Base-by-base conservation (phyloP, 2,113 vertebrate genomes). In the Puntigrus tetrazona region DNA sequence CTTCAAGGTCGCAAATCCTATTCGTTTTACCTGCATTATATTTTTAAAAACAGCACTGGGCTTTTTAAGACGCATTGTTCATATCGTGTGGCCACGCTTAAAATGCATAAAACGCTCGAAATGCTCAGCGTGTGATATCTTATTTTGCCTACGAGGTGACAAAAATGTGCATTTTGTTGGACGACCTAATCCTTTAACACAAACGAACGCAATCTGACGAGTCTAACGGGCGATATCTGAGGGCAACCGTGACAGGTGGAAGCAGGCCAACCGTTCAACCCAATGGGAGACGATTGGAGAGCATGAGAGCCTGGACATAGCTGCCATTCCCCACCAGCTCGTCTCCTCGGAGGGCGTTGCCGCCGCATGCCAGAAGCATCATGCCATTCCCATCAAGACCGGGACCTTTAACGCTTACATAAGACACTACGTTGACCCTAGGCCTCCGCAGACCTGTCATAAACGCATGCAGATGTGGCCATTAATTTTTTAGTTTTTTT, bases 271-370 rank as follows among this genome's bases (percentile, higher is more conserved):
- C 38, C 0, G 25, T 43, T 69, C 18, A 38, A 38, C 65, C 65
- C 5, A 38, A 22, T 20, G 65, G 38, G n/a, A 69, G 34, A 63
- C 31, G 5, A 31, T 7, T 18, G 29, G 27, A 20, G 41, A 67
- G 70, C 16, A 27, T 67, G 9, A 14, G 31, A 25, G 85, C 78
- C 61, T 36, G 80, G 81, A 70, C 78, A 86, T 76, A 57, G 65
- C 82, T 36, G 70, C 77, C 82, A 86, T 86, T 86, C 85, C 34
- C 57, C 27, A 84, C 69, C 77, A 78, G 78, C 78, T 88, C 45
- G 77, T 36, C 50, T 45, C 65, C 27, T 41, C 8, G 0, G 47
- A 47, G 7, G 25, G 45, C 25, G 63, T 52, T 81, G 43, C 55
- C 65, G 9, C 61, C 25, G 38, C 65, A 29, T 70, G 63, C 27